phyloP scores from a whole-genome alignment of 2,888 invertebrate genomes.

The Hirudinaria manillensis region DNA sequence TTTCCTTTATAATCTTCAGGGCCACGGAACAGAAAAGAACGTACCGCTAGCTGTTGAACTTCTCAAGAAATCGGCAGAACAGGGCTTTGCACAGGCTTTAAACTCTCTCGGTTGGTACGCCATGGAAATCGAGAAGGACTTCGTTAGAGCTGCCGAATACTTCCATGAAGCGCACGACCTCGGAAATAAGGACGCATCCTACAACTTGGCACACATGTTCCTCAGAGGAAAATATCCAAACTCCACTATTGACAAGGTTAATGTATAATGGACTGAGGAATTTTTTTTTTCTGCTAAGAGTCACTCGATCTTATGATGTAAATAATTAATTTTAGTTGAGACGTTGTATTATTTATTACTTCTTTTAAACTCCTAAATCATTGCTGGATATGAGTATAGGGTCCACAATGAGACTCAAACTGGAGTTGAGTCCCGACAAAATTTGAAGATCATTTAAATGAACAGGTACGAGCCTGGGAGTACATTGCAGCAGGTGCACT shows the following conservation, averaged over 20 bases:
- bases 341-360: no score
- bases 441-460: no score
- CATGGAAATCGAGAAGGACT: constrained; percentile 44
- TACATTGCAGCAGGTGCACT: constrained; percentile 46
- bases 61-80: constrained; percentile 42
- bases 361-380: no score
- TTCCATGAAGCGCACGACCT: constrained; percentile 43
- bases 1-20: constrained; percentile 41
- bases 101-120: constrained; percentile 37
- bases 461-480: constrained; percentile 45
- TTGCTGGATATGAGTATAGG: no score
- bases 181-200: constrained; percentile 47
- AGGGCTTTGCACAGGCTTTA: constrained; percentile 41
- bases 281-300: not conserved
- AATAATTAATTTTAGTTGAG: no score
- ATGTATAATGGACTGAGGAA: not conserved
- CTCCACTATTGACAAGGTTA: constrained; percentile 41
- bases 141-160: constrained; percentile 44
- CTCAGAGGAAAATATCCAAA: constrained; percentile 45
- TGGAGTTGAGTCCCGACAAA: no score
- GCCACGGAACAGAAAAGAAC: constrained; percentile 48
- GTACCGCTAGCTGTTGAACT: constrained; percentile 42
- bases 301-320: not conserved
- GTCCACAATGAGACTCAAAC: no score
- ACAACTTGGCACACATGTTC: constrained; percentile 49